These are phyloP conservation scores for Scaptomyza caliginosa DNA, from an alignment of 2,888 invertebrate genomes.

Conservation along the genomic window DNA sequence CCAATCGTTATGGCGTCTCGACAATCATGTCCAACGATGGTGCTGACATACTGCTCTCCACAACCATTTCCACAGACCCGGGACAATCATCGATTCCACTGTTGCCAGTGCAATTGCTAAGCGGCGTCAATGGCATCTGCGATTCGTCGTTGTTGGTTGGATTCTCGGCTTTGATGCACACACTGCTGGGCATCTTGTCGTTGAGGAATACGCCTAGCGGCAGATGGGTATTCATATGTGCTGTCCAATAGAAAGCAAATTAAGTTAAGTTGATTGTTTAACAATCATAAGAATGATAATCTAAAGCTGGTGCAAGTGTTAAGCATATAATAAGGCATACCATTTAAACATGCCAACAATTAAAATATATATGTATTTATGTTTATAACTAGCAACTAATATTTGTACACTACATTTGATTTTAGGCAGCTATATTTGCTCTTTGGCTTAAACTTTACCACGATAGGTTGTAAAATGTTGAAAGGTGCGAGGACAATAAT, in stretches of 20 bases:
- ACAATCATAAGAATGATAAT: not conserved
- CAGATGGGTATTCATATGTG: conserved; percentile 72
- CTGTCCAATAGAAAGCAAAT: conserved; percentile 41
- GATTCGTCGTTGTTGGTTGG: conserved; percentile 39
- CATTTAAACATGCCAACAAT: conserved; percentile 12
- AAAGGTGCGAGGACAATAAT: conserved; percentile 70
- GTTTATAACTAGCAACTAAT: conserved; percentile 17
- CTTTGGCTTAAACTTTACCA: conserved; percentile 60
- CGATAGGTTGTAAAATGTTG: conserved; percentile 69
- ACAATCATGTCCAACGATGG: conserved; percentile 50
- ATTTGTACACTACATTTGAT: conserved; percentile 3
- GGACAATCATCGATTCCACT: conserved; percentile 56
- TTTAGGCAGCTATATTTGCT: not conserved
- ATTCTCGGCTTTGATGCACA: conserved; percentile 36
- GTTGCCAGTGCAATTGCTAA: conserved; percentile 42
- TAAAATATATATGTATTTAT: not conserved
- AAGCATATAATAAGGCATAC: conserved; percentile 31
- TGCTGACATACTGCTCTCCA: conserved; percentile 38
- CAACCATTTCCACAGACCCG: conserved; percentile 52
- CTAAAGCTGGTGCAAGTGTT: conserved; percentile 45
- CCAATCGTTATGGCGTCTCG: conserved; percentile 58
- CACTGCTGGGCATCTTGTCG: conserved; percentile 49
- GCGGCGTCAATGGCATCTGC: conserved; percentile 51
- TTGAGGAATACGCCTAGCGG: conserved; percentile 71
- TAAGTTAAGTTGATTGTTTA: not conserved